Evolutionary conservation across 1,140 invertebrate species (phyloP).

Genomic region (Lordiphosa collinella): DNA sequence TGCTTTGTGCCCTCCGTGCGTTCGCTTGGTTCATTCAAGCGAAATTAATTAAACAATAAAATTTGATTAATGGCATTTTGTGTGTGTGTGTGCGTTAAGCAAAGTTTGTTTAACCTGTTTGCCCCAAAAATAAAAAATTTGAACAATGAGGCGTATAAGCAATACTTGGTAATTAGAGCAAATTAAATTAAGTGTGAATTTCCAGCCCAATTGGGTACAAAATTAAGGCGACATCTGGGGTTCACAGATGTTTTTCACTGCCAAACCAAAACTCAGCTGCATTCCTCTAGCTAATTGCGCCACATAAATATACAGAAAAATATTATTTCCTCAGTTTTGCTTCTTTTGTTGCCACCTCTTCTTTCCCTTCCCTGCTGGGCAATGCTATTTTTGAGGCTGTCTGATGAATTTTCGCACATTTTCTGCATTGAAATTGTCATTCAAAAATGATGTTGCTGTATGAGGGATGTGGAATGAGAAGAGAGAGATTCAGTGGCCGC

Average conservation of each 20-base stretch:
- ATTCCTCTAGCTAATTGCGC: conserved; percentile 39
- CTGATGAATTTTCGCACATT: conserved; percentile 23
- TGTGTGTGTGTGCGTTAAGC: conserved; percentile 16
- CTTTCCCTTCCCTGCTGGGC: neutral
- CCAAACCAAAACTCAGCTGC: conserved; percentile 23
- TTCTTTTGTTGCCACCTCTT: neutral
- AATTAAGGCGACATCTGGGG: neutral
- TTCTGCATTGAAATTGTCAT: conserved; percentile 55
- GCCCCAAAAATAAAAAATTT: conserved; percentile 31
- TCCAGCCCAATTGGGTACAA: neutral
- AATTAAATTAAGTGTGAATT: conserved; percentile 36
- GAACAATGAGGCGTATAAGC: conserved; percentile 50
- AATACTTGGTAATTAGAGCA: conserved; percentile 43
- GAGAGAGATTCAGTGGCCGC: conserved; percentile 9
- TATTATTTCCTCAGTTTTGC: conserved; percentile 21
- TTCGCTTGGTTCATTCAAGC: conserved; percentile 58
- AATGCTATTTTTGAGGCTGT: conserved; percentile 21
- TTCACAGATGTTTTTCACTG: conserved; percentile 34
- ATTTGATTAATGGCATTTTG: conserved; percentile 70
- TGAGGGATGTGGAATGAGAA: neutral
- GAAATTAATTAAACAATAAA: conserved; percentile 76
- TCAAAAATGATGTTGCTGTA: conserved; percentile 1
- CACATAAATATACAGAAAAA: conserved; percentile 30
- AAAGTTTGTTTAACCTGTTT: conserved; percentile 53
- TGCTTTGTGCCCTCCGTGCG: conserved; percentile 16